Percentiles rank a stretch among this genome's conserved stretches.
phyloP scores from a whole-genome alignment of 2,797 vertebrate species.

The Neomorphus geoffroyi region DNA sequence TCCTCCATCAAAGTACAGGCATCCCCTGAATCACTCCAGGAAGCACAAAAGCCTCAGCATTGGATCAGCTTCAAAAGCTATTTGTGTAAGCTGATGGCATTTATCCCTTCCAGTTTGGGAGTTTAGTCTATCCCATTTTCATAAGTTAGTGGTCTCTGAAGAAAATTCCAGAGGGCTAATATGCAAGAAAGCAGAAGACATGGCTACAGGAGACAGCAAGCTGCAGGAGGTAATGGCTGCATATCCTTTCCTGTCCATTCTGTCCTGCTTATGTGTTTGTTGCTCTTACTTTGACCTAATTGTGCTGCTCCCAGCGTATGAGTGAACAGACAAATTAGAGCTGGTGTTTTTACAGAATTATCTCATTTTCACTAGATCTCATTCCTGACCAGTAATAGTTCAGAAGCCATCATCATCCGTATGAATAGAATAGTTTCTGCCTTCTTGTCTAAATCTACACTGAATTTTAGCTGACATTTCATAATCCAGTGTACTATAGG shows the following conservation, averaged over 20 bases:
- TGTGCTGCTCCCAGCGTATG: neutral
- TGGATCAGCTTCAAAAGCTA: neutral
- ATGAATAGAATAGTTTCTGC: neutral
- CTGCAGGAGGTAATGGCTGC: neutral
- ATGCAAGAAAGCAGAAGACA: neutral
- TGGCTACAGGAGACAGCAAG: neutral
- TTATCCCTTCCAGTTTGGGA: neutral
- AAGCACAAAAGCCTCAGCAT: neutral
- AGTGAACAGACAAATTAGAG: neutral
- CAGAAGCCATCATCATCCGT: neutral
- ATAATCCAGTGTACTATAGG: neutral
- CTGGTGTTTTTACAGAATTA: neutral
- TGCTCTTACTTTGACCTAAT: neutral
- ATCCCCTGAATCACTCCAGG: neutral
- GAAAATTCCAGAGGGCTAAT: neutral
- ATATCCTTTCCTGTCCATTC: neutral
- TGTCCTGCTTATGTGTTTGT: neutral
- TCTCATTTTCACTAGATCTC: neutral
- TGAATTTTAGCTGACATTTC: neutral
- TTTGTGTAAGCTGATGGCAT: neutral
- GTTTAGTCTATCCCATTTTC: neutral
- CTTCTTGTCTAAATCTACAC: neutral
- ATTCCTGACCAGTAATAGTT: neutral
- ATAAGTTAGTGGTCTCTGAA: neutral
- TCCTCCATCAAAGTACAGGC: rapidly evolving